Evolutionary conservation across 2,113 vertebrate genomes (phyloP).

Genomic region (Malurus alboscapulatus): DNA sequence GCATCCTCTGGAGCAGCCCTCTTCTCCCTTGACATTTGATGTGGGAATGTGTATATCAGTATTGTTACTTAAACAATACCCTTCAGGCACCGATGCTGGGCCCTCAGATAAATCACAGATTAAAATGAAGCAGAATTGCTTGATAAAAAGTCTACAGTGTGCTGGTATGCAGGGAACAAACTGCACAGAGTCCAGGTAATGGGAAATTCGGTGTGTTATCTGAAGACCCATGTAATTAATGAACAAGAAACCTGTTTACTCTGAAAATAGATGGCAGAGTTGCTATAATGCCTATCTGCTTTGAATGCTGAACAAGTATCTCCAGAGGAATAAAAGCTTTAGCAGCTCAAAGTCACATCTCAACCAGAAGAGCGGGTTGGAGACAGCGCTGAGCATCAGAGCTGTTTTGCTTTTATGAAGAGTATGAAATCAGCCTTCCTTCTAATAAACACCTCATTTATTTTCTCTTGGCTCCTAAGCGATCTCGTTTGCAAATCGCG

Average conservation of each 20-base stretch:
- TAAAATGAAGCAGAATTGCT: constrained; percentile 29
- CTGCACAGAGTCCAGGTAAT: constrained; percentile 23
- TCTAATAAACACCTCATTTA: constrained; percentile 71
- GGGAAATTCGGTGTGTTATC: constrained; percentile 23
- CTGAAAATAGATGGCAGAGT: constrained; percentile 40
- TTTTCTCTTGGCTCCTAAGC: constrained; percentile 69
- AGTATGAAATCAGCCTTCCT: constrained; percentile 29
- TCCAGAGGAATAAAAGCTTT: constrained; percentile 4
- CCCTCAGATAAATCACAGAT: constrained; percentile 48
- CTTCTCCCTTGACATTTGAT: constrained; percentile 60
- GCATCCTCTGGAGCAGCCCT: constrained; percentile 52
- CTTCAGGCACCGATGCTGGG: constrained; percentile 23
- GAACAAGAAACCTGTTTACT: constrained; percentile 60
- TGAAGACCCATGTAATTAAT: constrained; percentile 56
- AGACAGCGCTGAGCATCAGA: background rate
- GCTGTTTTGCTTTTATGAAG: constrained; percentile 6
- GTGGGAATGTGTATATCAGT: constrained; percentile 59
- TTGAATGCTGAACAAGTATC: constrained; percentile 22
- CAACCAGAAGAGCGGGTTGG: background rate
- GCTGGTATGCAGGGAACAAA: constrained; percentile 32
- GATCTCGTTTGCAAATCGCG: constrained; percentile 66
- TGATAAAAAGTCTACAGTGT: constrained; percentile 22
- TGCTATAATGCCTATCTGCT: constrained; percentile 16
- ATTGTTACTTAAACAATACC: constrained; percentile 62
- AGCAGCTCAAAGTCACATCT: constrained; percentile 14